Percentiles rank a stretch among this genome's conserved stretches.
Conservation (phyloP, 92 coral and sea anemone genomes). For the Nematostella vectensis region DNA sequence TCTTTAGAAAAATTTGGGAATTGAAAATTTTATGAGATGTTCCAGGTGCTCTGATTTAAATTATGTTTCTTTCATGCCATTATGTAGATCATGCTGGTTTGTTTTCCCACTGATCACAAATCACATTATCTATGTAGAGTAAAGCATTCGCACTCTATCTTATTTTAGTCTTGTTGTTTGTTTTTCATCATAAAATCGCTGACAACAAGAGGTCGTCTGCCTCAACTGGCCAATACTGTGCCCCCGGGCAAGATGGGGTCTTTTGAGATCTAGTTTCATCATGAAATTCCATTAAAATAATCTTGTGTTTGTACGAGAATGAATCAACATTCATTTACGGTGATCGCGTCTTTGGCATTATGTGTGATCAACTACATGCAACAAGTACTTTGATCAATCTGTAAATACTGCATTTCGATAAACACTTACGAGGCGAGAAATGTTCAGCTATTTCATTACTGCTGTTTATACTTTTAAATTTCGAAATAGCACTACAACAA, state of each 20-base stretch:
- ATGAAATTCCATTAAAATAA: too few species aligned
- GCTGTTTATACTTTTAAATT: too few species aligned
- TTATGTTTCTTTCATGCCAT: conserved; percentile 20
- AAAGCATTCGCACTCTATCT: conserved; percentile 1
- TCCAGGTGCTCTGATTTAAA: conserved; percentile 36
- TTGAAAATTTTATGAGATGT: conserved; percentile 19
- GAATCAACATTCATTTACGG: too few species aligned
- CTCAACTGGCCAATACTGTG: not conserved
- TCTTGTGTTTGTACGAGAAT: too few species aligned
- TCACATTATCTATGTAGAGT: not conserved
- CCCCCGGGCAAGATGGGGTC: not conserved
- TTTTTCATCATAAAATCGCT: not conserved
- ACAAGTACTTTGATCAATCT: too few species aligned
- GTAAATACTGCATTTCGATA: too few species aligned
- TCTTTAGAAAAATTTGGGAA: conserved; percentile 28
- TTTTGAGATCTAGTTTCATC: not conserved
- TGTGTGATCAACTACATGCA: too few species aligned
- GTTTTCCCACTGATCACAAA: not conserved
- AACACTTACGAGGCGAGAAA: too few species aligned
- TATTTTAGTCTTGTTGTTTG: not conserved
- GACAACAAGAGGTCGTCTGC: not conserved
- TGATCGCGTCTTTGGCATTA: too few species aligned
- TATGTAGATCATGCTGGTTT: not conserved
- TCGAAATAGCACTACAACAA: too few species aligned
- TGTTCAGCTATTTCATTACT: too few species aligned